Conservation (phyloP, 2,113 vertebrate genomes). For the Pedionomus torquatus region DNA sequence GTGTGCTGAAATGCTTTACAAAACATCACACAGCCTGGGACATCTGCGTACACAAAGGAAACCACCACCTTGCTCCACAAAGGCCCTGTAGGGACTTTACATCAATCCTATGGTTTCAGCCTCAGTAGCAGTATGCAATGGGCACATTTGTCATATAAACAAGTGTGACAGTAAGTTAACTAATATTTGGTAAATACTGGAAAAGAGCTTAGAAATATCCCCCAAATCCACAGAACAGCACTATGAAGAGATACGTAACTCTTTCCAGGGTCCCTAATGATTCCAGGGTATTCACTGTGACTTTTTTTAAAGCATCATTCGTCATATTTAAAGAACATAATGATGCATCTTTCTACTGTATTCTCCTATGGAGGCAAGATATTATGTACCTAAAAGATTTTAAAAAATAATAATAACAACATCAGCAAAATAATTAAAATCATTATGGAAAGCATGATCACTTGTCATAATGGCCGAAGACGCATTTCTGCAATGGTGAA, state of each 20-base stretch:
- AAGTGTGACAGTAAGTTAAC: not conserved
- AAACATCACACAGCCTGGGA: not conserved
- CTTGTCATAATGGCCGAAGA: not conserved
- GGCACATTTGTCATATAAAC: not conserved
- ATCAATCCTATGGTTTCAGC: fast-evolving
- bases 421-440: not conserved
- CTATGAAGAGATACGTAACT: not conserved
- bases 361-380: not conserved
- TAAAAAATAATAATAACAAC: not conserved
- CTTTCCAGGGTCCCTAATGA: not conserved
- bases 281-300: not conserved
- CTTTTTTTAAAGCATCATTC: not conserved
- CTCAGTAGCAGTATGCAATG: not conserved
- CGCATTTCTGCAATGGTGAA: not conserved
- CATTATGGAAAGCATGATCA: not conserved
- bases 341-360: not conserved
- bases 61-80: not conserved
- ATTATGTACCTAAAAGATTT: not conserved
- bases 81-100: not conserved
- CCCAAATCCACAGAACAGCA: not conserved
- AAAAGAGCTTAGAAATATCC: not conserved
- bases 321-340: not conserved
- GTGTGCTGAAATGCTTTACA: not conserved
- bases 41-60: not conserved
- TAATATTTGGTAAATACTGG: not conserved